Base-by-base conservation (phyloP, 2,797 vertebrate species). In the Neostethus bicornis region DNA sequence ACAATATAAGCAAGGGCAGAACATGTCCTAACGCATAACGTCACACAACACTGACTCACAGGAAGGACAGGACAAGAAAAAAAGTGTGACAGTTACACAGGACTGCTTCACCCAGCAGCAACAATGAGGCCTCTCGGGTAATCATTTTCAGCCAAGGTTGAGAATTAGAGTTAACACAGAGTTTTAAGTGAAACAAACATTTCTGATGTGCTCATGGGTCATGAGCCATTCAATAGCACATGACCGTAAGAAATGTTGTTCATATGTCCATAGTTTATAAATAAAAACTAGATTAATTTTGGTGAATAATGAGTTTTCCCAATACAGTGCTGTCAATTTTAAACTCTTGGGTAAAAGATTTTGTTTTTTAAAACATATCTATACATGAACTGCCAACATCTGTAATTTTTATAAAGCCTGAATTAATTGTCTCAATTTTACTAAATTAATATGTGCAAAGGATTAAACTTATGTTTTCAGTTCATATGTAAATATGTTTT, bases 61-160 rank as follows among this genome's bases (percentile, higher is more conserved):
- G 42, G 65, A 44, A 61, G 31, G 44, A 62, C 46, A 47, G 7
- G 41, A 60, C 20, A 48, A 50, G 49, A 57, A 69, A 51, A 66
- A 49, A 65, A 51, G 20, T 51, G 34, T 21, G 26, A 6, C 31
- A 3, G 39, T 39, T 43, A 16, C 45, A 60, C 39, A 38, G 21
- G 20, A 20, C 19, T 19, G 35, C 25, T 43, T 51, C 78, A 59
- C 58, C 80, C 71, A 74, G 51, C 23, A 70, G 31, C 31, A 66
- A 38, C 31, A 23, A 66, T 14, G 39, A 34, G 58, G 61, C 29
- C 20, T 24, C 2, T 25, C n/a, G n/a, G n/a, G n/a, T n/a, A n/a
- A n/a, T n/a, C n/a, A n/a, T n/a, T 13, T 3, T 31, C 10, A 1
- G 20, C n/a, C 67, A 61, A 11, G 74, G 47, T 85, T 44, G n/a